A percentile compares a stretch with the other conserved stretches of the same genome.
These are phyloP conservation scores for Oreochromis spilurus DNA, from an alignment of 2,113 vertebrate species.

Conservation along the genomic window DNA sequence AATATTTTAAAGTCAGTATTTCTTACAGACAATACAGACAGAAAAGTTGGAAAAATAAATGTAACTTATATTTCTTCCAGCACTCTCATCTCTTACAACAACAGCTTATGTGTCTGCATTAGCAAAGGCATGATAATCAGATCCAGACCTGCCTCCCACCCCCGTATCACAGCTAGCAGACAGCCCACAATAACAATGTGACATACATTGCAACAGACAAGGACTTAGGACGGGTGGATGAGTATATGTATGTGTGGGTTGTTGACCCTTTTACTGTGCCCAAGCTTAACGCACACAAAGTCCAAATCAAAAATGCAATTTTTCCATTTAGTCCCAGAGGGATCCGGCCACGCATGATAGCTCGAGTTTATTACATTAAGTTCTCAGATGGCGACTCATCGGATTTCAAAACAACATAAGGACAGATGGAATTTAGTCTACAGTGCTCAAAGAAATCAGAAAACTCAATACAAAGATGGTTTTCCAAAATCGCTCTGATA, in stretches of 20 bases:
- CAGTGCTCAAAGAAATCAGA: background rate
- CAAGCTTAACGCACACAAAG: background rate
- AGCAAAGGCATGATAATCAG: conserved; percentile 42
- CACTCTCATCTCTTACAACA: background rate
- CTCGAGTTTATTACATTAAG: fast-evolving
- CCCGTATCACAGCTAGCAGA: background rate
- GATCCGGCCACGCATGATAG: background rate
- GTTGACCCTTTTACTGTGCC: background rate
- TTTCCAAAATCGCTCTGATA: background rate
- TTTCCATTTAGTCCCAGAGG: background rate
- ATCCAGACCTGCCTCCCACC: conserved; percentile 33
- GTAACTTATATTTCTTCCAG: background rate
- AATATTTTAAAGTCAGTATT: background rate
- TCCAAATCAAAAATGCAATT: background rate
- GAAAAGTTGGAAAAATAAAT: background rate
- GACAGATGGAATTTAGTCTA: background rate
- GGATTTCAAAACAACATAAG: background rate
- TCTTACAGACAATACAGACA: background rate
- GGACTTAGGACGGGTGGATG: background rate
- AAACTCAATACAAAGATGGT: background rate
- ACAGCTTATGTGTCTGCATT: background rate
- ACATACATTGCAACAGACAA: background rate
- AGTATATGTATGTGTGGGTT: background rate
- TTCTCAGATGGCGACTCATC: background rate
- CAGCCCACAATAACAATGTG: background rate